Percentiles rank a stretch among this genome's conserved stretches.
Conservation (phyloP, 2,888 invertebrate species). For the Autographa gamma region DNA sequence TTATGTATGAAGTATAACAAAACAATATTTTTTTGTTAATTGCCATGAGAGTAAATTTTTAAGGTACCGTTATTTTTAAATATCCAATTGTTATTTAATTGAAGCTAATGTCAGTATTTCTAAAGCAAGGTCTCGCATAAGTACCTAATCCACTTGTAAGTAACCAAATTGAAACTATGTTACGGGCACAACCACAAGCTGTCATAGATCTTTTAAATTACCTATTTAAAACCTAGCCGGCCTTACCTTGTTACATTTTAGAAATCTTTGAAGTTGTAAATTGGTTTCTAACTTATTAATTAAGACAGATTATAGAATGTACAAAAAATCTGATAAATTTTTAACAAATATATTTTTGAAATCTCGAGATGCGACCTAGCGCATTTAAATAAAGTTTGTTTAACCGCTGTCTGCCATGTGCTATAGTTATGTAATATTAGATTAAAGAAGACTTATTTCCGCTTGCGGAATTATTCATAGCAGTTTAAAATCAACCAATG, state of each 20-base stretch:
- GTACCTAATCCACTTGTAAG: background rate
- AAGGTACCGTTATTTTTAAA: background rate
- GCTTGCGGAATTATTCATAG: no score
- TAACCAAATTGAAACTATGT: background rate
- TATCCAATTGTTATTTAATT: background rate
- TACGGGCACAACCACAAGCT: background rate
- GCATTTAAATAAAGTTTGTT: no score
- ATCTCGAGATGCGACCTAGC: no score
- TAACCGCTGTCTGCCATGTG: no score
- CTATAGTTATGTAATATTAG: no score
- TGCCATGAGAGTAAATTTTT: background rate
- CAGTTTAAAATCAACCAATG: no score
- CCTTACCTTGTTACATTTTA: background rate
- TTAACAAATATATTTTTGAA: no score
- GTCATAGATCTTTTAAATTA: background rate
- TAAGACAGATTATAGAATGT: no score
- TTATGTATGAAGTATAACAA: background rate
- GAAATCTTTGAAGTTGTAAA: background rate
- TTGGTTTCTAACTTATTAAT: no score
- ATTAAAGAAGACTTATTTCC: no score
- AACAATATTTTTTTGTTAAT: conserved; percentile 5
- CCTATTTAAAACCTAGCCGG: background rate
- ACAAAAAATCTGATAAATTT: no score
- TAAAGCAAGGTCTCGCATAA: background rate
- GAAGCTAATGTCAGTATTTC: background rate